phyloP scores from a whole-genome alignment of 2,888 invertebrate genomes.

The Mythimna albipuncta region DNA sequence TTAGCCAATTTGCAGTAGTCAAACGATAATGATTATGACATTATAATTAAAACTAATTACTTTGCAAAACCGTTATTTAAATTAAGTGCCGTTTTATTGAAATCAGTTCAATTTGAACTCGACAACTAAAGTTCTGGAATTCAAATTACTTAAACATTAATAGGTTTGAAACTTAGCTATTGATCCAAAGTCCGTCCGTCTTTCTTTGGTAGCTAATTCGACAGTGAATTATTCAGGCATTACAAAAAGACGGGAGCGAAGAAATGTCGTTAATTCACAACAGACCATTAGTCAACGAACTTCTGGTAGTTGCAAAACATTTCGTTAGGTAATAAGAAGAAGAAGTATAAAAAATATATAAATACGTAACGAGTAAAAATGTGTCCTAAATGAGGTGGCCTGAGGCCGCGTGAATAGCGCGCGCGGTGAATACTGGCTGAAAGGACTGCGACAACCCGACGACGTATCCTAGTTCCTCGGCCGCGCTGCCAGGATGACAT shows the following conservation, averaged over 20 bases:
- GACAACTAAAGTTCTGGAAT: constrained; percentile 30
- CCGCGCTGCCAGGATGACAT: constrained; percentile 36
- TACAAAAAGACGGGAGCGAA: constrained; percentile 17
- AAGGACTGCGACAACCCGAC: constrained; percentile 50
- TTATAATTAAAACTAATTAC: constrained; percentile 44
- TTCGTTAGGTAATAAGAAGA: constrained; percentile 49
- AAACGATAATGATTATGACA: constrained; percentile 38
- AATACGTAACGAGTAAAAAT: constrained; percentile 56
- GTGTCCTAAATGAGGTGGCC: constrained; percentile 63
- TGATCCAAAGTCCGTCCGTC: constrained; percentile 3
- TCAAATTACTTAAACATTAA: constrained; percentile 30
- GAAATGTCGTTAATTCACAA: constrained; percentile 32
- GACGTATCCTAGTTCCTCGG: constrained; percentile 60
- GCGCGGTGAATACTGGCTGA: constrained; percentile 54
- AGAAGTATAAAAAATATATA: constrained; percentile 36
- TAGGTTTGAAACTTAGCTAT: constrained; percentile 35
- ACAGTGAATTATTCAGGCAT: constrained; percentile 29
- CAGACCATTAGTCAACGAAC: constrained; percentile 15
- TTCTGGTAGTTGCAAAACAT: constrained; percentile 27
- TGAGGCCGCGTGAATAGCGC: constrained; percentile 58
- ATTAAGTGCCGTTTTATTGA: constrained; percentile 43
- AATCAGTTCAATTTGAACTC: constrained; percentile 38
- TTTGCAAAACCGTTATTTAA: constrained; percentile 38
- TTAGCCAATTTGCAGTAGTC: constrained; percentile 21
- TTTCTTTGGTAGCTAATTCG: constrained; percentile 10